A percentile compares a stretch with the other conserved stretches of the same genome.
phyloP scores from a whole-genome alignment of 2,888 invertebrate species.

The Argynnis bischoffii region DNA sequence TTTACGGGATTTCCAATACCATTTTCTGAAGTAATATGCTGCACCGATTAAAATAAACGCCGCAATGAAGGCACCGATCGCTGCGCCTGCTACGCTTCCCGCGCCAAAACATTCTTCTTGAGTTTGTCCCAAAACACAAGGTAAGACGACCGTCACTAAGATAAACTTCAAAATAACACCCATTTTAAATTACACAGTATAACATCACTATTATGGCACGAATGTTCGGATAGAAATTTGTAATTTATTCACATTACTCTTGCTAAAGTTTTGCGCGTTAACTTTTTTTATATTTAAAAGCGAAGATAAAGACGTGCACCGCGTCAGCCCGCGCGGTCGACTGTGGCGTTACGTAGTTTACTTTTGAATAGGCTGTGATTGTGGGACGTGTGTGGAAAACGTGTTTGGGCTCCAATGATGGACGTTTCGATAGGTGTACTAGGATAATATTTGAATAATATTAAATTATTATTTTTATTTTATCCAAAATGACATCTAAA shows the following conservation, averaged over 20 bases:
- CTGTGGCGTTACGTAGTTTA: slow-evolving; percentile 54
- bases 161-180: slow-evolving; percentile 69
- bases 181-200: slow-evolving; percentile 60
- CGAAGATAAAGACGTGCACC: slow-evolving; percentile 58
- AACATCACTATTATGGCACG: slow-evolving; percentile 78
- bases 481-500: too few species aligned
- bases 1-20: slow-evolving; percentile 84
- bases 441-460: slow-evolving; percentile 2
- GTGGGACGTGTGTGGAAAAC: slow-evolving; percentile 71
- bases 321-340: slow-evolving; percentile 69
- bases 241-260: slow-evolving; percentile 68
- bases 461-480: too few species aligned
- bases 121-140: slow-evolving; percentile 74
- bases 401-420: slow-evolving; percentile 63
- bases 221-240: slow-evolving; percentile 46
- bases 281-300: slow-evolving; percentile 45
- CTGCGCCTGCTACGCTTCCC: slow-evolving; percentile 87
- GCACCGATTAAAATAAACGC: slow-evolving; percentile 83
- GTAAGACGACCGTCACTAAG: slow-evolving; percentile 72
- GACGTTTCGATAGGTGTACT: slow-evolving; percentile 43
- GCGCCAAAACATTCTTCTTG: slow-evolving; percentile 83
- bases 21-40: slow-evolving; percentile 81
- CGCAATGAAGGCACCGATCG: slow-evolving; percentile 86
- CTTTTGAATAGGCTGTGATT: slow-evolving; percentile 67
- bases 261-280: slow-evolving; percentile 56